Evolutionary conservation across 2,113 vertebrate genomes (phyloP).

Genomic region (Fulmarus glacialis): DNA sequence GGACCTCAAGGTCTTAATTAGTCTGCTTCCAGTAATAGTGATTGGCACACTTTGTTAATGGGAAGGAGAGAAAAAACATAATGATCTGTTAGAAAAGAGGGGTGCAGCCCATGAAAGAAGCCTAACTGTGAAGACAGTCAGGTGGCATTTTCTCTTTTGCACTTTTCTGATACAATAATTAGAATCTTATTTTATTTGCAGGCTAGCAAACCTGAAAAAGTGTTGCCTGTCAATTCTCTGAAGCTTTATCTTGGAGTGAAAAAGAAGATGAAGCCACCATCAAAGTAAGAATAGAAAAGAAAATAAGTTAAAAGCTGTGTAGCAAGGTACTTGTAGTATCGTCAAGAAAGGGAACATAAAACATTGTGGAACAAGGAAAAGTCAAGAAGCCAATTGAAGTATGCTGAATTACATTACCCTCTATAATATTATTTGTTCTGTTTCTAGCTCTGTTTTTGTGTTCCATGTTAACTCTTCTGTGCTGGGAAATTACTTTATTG

Average conservation of each 20-base stretch:
- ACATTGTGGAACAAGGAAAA: neutral
- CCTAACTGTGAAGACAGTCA: neutral
- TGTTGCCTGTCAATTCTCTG: conserved; percentile 78
- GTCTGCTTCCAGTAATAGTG: neutral
- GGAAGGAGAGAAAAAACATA: neutral
- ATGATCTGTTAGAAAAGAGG: neutral
- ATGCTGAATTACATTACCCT: neutral
- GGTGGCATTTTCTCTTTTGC: neutral
- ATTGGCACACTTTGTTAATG: neutral
- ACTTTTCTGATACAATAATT: neutral
- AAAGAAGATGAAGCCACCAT: conserved; percentile 91
- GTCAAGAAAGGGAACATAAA: neutral
- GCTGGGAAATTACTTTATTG: conserved; percentile 49
- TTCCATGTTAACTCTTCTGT: neutral
- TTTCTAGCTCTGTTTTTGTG: neutral
- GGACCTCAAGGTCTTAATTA: neutral
- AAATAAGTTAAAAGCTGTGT: neutral
- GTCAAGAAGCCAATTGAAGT: neutral
- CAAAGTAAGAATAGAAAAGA: conserved; percentile 76
- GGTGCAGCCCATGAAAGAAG: neutral
- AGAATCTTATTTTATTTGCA: conserved; percentile 67
- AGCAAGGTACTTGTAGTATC: neutral
- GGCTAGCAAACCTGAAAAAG: conserved; percentile 89
- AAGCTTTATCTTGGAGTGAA: conserved; percentile 93
- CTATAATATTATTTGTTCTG: conserved; percentile 5